phyloP scores from a whole-genome alignment of 2,113 vertebrate species.

The Tragelaphus imberbis region DNA sequence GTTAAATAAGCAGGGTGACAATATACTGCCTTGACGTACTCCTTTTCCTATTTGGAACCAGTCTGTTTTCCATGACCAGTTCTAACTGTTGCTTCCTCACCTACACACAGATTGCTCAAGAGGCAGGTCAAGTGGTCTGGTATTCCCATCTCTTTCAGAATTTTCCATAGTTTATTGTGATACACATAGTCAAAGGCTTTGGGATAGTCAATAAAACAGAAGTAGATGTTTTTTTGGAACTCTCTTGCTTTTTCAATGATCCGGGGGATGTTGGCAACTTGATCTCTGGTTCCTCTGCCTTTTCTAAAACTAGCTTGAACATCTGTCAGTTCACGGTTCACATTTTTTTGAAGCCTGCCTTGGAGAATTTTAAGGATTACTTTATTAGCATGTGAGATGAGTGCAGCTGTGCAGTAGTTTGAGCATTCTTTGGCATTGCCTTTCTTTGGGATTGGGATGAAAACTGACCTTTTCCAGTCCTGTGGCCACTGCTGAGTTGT shows the following conservation, averaged over 20 bases:
- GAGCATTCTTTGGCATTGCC: background rate
- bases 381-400: background rate
- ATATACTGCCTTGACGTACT: background rate
- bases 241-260: background rate
- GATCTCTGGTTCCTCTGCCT: background rate
- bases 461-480: background rate
- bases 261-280: background rate
- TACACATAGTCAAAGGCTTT: background rate
- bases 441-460: background rate
- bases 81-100: background rate
- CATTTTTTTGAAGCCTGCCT: background rate
- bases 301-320: background rate
- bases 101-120: background rate
- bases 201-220: background rate
- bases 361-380: background rate
- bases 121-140: background rate
- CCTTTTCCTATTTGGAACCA: background rate
- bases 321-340: background rate
- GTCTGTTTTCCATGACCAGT: background rate
- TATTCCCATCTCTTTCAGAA: background rate
- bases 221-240: background rate
- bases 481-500: background rate
- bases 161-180: background rate
- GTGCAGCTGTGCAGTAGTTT: rapidly evolving
- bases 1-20: background rate